Conservation (phyloP, 2,888 invertebrate genomes). For the Brenthis ino region DNA sequence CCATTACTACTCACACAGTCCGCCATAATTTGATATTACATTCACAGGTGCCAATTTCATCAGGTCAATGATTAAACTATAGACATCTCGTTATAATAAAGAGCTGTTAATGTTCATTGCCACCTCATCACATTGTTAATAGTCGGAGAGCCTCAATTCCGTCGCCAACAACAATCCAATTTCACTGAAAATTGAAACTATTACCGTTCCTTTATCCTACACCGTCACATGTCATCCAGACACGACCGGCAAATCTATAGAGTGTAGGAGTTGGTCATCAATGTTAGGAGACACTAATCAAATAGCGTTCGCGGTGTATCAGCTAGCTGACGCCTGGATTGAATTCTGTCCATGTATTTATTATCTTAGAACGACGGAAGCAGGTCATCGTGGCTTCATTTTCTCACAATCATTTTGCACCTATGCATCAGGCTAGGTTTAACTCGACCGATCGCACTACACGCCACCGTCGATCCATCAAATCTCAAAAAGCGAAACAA, state of each 20-base stretch:
- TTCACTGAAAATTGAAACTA: slow-evolving; percentile 19
- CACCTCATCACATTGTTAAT: slow-evolving; percentile 3
- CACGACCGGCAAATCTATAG: not conserved
- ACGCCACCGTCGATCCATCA: not conserved
- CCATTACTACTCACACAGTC: not conserved
- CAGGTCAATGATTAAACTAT: slow-evolving; percentile 3
- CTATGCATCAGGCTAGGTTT: no score
- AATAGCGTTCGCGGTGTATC: not conserved
- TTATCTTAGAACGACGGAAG: not conserved
- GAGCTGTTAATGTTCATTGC: slow-evolving; percentile 7
- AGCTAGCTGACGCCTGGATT: not conserved
- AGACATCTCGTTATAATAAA: slow-evolving; percentile 8
- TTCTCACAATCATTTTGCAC: no score
- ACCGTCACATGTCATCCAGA: not conserved
- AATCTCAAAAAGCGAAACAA: slow-evolving; percentile 63
- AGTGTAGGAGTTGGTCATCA: not conserved
- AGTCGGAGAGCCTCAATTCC: not conserved
- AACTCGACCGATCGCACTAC: no score
- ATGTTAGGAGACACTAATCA: slow-evolving; percentile 10
- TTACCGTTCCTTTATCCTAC: slow-evolving; percentile 3
- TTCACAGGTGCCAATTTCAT: not conserved
- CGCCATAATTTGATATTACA: not conserved
- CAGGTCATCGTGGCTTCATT: not conserved
- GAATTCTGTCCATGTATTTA: not conserved
- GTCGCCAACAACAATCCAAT: slow-evolving; percentile 3